Conservation (phyloP, 2,888 invertebrate genomes). For the Chloromyia formosa region DNA sequence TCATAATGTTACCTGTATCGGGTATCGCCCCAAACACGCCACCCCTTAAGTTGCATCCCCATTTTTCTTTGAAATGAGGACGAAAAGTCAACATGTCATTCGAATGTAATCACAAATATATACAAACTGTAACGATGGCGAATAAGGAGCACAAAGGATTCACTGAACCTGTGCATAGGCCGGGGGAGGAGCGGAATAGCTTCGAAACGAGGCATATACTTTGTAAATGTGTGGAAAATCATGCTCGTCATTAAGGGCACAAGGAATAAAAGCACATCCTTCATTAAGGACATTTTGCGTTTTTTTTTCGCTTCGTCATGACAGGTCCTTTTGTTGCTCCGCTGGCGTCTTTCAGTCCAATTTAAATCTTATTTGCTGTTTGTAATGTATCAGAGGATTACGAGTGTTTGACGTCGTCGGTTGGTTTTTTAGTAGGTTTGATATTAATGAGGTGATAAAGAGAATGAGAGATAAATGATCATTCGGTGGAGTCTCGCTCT, state of each 20-base stretch:
- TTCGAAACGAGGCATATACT: no score
- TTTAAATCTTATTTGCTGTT: constrained; percentile 17
- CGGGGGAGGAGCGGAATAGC: neutral
- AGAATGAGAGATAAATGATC: no score
- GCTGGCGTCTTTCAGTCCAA: neutral
- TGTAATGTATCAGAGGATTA: constrained; percentile 10
- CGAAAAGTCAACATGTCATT: constrained; percentile 50
- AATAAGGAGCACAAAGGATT: constrained; percentile 28
- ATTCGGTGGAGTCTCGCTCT: no score
- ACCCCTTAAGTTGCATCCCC: no score
- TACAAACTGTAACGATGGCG: constrained; percentile 36
- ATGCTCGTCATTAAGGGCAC: constrained; percentile 10
- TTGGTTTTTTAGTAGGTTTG: no score
- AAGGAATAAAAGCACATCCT: constrained; percentile 9
- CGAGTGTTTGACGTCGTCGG: no score
- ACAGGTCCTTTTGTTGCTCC: neutral
- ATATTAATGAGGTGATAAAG: no score
- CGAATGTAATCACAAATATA: constrained; percentile 47
- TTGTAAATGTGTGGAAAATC: constrained; percentile 13
- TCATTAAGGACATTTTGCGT: constrained; percentile 24
- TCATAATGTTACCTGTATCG: no score
- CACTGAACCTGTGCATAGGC: neutral
- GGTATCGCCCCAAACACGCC: no score
- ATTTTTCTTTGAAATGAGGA: constrained; percentile 7
- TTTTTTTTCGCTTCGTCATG: neutral